These are phyloP conservation scores for Volucella inflata DNA, from an alignment of 2,888 invertebrate species.

Conservation along the genomic window DNA sequence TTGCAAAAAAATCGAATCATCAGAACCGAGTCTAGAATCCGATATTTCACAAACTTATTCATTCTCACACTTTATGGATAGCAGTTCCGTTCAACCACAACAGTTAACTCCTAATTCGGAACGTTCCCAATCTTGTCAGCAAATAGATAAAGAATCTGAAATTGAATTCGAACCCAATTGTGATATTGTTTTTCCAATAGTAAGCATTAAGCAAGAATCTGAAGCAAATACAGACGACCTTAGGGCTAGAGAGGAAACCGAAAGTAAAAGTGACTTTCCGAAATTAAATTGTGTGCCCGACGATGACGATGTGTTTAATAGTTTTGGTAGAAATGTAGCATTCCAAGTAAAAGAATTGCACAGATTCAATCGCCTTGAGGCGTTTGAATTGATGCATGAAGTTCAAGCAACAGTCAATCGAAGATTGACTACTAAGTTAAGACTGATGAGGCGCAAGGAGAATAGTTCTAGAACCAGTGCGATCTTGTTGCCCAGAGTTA, in stretches of 20 bases:
- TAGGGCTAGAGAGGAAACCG: constrained; percentile 2
- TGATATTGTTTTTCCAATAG: constrained; percentile 44
- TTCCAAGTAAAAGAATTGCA: constrained; percentile 68
- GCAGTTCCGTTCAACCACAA: constrained; percentile 30
- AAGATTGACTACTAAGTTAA: constrained; percentile 56
- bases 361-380: constrained; percentile 58
- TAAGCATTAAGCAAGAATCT: constrained; percentile 65
- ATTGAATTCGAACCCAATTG: constrained; percentile 59
- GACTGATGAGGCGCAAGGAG: constrained; percentile 38
- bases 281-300: constrained; percentile 52
- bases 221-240: not conserved
- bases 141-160: constrained; percentile 40
- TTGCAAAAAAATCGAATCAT: constrained; percentile 35
- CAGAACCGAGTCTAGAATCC: constrained; percentile 58
- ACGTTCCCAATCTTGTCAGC: constrained; percentile 21
- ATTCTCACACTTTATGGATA: constrained; percentile 59
- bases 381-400: constrained; percentile 66
- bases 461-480: constrained; percentile 25
- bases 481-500: constrained; percentile 43
- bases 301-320: constrained; percentile 70
- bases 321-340: constrained; percentile 68
- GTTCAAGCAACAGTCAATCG: constrained; percentile 64
- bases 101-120: constrained; percentile 35
- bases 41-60: constrained; percentile 47
- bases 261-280: constrained; percentile 41